Base-by-base conservation (phyloP, 2,797 vertebrate genomes). In the Lepus townsendii region DNA sequence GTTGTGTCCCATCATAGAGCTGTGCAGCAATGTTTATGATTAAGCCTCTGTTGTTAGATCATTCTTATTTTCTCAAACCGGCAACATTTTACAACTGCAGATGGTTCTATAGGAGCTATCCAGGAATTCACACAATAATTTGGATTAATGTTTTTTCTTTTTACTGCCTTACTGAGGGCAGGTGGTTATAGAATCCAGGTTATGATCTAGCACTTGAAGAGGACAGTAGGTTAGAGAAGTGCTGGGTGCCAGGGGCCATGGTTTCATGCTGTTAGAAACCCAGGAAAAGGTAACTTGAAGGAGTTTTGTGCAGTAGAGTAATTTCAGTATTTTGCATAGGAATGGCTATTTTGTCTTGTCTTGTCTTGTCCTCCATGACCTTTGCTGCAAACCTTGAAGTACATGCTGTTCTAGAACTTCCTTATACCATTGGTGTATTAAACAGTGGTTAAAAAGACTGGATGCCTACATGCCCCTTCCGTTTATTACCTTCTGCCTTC, bases 11-110 rank as follows among this genome's bases (percentile, higher is more conserved):
- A 14, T 82, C 30, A 22, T 30, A 52, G 2, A 72, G 35, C 47
- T 62, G 5, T 30, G 12, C 63, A 35, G 19, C 1, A 69, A 0
- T 14, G 12, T 42, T 17, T 76, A 2, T 71, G 30, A 77, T 84
- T 82, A 80, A 87, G 14, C 35, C 19, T 69, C 20, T 75, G 0
- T 82, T 68, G n/a, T 90, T 79, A 76, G 60, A 27, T 78, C 63
- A 62, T 27, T 77, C 60, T 88, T 20, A 68, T 14, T n/a, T 91
- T 88, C 90, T 78, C 27, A 89, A 30, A 85, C 35, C 84, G 62
- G 24, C 60, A 50, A 27, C 62, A 0, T 72, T 82, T 88, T 68
- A 35, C 66, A 60, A 84, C 10, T n/a, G 8, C n/a, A 79, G 0
- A 14, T 66, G 65, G 35, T 30, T 60, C 69, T 71, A 42, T 62